Conservation (phyloP, 1,140 invertebrate genomes). For the Batillaria attramentaria region DNA sequence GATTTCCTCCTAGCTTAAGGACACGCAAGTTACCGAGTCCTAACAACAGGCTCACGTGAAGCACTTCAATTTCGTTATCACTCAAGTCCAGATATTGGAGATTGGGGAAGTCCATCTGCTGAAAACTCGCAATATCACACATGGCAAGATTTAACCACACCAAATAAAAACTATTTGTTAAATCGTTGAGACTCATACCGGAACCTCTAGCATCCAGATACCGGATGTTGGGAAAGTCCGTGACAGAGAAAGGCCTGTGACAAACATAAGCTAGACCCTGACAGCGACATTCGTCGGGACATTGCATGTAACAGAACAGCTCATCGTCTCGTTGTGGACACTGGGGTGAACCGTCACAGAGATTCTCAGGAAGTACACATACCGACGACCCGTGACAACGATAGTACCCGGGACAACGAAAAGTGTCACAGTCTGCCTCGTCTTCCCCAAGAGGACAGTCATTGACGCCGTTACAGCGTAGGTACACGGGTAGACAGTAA, state of each 20-base stretch:
- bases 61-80: neutral
- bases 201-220: constrained; percentile 15
- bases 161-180: neutral
- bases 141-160: neutral
- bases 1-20: neutral
- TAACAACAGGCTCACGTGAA: neutral
- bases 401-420: constrained; percentile 32
- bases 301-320: neutral
- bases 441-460: constrained; percentile 15
- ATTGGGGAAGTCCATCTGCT: neutral
- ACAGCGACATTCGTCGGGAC: neutral
- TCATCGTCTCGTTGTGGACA: constrained; percentile 4
- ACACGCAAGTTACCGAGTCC: neutral
- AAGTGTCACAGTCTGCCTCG: constrained; percentile 6
- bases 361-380: constrained; percentile 22
- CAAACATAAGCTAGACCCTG: neutral
- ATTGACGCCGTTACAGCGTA: constrained; percentile 17
- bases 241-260: neutral
- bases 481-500: constrained; percentile 5
- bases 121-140: neutral
- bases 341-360: constrained; percentile 4
- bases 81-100: neutral
- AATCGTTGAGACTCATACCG: neutral
- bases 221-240: neutral
- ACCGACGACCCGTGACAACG: constrained; percentile 15